These are phyloP conservation scores for Scaptomyza parva DNA, from an alignment of 2,888 invertebrate genomes.

Conservation along the genomic window DNA sequence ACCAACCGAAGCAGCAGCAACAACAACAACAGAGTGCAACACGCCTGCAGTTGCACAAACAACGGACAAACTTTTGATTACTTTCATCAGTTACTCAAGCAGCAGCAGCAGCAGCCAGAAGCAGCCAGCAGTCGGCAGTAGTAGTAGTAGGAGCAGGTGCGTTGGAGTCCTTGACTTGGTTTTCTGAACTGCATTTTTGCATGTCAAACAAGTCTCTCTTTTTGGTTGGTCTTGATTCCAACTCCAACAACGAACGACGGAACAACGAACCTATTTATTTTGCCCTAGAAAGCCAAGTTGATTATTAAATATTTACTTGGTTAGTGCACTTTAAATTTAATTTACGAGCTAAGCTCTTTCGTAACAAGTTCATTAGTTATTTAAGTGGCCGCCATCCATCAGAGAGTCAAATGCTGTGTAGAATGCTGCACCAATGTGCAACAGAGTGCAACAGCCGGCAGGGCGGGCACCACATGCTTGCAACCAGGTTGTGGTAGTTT, in stretches of 20 bases:
- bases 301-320: slow-evolving; percentile 74
- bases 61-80: slow-evolving; percentile 72
- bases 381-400: slow-evolving; percentile 57
- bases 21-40: slow-evolving; percentile 42
- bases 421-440: neutral
- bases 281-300: slow-evolving; percentile 60
- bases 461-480: no score
- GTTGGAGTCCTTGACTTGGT: slow-evolving; percentile 38
- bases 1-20: no score
- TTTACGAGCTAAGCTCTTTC: slow-evolving; percentile 51
- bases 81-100: slow-evolving; percentile 60
- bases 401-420: neutral
- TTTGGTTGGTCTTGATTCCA: slow-evolving; percentile 12
- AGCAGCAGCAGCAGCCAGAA: slow-evolving; percentile 2
- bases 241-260: no score
- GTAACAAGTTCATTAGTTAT: slow-evolving; percentile 70
- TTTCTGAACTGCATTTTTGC: slow-evolving; percentile 25
- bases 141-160: slow-evolving; percentile 10
- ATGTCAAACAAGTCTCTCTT: slow-evolving; percentile 30
- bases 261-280: slow-evolving; percentile 37
- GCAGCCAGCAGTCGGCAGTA: no score
- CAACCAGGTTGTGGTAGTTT: slow-evolving; percentile 34
- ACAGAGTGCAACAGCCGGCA: neutral
- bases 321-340: slow-evolving; percentile 63
- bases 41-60: slow-evolving; percentile 61